Evolutionary conservation across 2,113 vertebrate species (phyloP).

Genomic region (Callaeas wilsoni): DNA sequence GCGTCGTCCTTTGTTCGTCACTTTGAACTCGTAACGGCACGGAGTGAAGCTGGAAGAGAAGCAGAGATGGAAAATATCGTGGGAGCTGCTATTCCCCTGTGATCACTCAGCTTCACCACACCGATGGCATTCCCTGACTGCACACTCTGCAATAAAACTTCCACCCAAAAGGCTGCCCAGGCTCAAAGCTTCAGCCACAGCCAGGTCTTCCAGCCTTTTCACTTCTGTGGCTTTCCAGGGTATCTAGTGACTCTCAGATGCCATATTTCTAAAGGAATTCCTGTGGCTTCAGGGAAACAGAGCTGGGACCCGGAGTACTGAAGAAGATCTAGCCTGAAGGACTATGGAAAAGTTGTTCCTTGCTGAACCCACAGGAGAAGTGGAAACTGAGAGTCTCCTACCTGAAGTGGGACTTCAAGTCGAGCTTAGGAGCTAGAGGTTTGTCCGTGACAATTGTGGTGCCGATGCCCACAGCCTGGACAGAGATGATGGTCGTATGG

Average conservation of each 20-base stretch:
- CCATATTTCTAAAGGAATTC: not conserved
- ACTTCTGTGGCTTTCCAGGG: not conserved
- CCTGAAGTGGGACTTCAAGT: constrained; percentile 83
- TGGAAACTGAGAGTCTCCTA: not conserved
- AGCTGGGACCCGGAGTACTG: not conserved
- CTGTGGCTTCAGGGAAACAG: not conserved
- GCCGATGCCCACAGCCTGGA: constrained; percentile 80
- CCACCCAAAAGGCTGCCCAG: not conserved
- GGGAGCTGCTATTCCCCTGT: not conserved
- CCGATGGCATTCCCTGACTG: not conserved
- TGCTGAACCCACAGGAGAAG: not conserved
- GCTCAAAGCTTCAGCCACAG: not conserved
- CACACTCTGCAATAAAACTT: not conserved
- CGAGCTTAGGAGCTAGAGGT: constrained; percentile 74
- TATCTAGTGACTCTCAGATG: fast-evolving
- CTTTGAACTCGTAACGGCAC: constrained; percentile 75
- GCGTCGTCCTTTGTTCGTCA: constrained; percentile 81
- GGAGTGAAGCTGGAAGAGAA: constrained; percentile 63
- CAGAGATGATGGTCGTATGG: constrained; percentile 50
- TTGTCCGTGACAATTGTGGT: constrained; percentile 82
- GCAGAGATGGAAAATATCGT: not conserved
- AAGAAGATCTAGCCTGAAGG: not conserved
- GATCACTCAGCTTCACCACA: not conserved
- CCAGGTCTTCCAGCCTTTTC: not conserved
- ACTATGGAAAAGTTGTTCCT: not conserved